Percentiles rank a stretch among this genome's conserved stretches.
Evolutionary conservation across 2,888 invertebrate species (phyloP).

Genomic region (Brachycybe producta): DNA sequence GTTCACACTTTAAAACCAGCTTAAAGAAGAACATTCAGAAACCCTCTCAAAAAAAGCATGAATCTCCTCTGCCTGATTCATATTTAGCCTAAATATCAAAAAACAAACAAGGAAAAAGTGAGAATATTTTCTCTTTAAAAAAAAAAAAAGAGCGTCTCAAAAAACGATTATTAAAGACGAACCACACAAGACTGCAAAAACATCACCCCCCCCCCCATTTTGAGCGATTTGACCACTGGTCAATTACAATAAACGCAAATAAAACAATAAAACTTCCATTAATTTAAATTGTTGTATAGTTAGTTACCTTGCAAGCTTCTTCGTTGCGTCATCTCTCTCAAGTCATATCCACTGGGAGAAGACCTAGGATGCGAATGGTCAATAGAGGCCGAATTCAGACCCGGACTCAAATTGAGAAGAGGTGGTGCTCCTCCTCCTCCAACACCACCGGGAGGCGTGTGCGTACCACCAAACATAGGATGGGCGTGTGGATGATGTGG

Average conservation of each 20-base stretch:
- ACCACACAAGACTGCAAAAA: neutral
- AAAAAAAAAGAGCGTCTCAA: too few species aligned
- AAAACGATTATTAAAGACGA: neutral
- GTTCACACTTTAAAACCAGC: too few species aligned
- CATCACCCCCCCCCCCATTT: neutral
- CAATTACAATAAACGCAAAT: neutral
- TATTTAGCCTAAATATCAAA: neutral
- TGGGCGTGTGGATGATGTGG: too few species aligned
- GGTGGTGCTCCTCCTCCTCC: slow-evolving; percentile 21
- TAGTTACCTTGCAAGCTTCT: slow-evolving; percentile 28
- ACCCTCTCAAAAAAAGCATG: too few species aligned
- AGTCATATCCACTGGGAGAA: slow-evolving; percentile 31
- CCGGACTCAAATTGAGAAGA: slow-evolving; percentile 36
- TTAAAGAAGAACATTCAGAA: too few species aligned
- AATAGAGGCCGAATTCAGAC: slow-evolving; percentile 26
- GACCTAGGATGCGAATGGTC: slow-evolving; percentile 24
- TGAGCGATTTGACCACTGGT: neutral
- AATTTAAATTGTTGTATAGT: neutral
- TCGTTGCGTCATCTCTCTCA: slow-evolving; percentile 30
- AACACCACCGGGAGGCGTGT: neutral
- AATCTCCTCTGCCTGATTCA: neutral
- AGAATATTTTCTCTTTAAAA: too few species aligned
- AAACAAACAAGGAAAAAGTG: neutral
- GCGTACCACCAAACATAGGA: too few species aligned
- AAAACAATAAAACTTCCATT: neutral